Base-by-base conservation (phyloP, 2,797 vertebrate genomes). In the Apogon hyalosoma region DNA sequence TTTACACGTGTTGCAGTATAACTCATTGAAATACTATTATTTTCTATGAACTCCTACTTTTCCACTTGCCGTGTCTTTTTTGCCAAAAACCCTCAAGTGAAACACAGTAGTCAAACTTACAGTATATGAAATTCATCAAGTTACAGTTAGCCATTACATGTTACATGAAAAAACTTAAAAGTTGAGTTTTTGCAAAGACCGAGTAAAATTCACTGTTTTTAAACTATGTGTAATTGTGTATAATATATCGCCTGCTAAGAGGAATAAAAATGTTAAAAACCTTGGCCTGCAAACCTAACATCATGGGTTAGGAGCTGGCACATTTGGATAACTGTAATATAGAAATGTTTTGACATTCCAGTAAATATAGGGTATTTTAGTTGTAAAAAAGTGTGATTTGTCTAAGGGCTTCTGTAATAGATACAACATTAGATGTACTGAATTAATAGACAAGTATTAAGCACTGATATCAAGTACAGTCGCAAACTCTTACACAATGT, bases 381-480 rank as follows among this genome's bases (percentile, higher is more conserved):
- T 69, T 50, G 45, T 38, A 54, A 46, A 73, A 67, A 40, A 63
- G 11, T 59, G 57, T 28, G 19, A 72, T 70, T 73, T 72, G 45
- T 87, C 56, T 19, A 60, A 73, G 60, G 75, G 53, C 67, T 80
- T 82, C 86, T 82, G 82, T 88, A 90, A 93, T 84, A 86, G 84
- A 86, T 65, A 59, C 66, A 90, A 91, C 89, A 82, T 92, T 87
- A 89, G 83, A 87, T 83, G 80, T 91, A 90, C 8, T 36, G 33
- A 8, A 36, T 36, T 78, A 80, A 80, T 49, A 65, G 11, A 80
- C 15, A 52, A 28, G 15, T 73, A 84, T 33, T 73, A 91, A 90
- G 84, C 84, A 90, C 90, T 91, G 84, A 55, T 79, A 92, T 61
- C 40, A 72, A 69, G 52, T 66, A 83, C 82, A 88, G 63, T 70